A percentile compares a stretch with the other conserved stretches of the same genome.
Evolutionary conservation across 2,113 vertebrate species (phyloP).

Genomic region (Orcinus orca): DNA sequence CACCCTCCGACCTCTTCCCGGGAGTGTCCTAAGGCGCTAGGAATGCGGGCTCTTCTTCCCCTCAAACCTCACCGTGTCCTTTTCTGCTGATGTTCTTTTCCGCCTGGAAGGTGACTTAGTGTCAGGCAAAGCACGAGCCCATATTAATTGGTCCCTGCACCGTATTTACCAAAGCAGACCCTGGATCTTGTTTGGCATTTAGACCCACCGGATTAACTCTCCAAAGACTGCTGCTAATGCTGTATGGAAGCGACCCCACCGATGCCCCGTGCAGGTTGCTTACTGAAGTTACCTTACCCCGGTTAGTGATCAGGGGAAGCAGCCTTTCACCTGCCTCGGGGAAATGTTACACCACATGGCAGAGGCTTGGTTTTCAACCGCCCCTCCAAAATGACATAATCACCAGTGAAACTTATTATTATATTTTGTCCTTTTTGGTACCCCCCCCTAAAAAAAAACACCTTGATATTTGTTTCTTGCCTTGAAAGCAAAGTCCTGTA

Average conservation of each 20-base stretch:
- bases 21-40: background rate
- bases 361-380: background rate
- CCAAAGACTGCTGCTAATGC: background rate
- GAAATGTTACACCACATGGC: background rate
- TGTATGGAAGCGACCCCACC: background rate
- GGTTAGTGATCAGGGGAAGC: background rate
- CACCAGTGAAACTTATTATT: background rate
- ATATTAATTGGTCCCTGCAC: background rate
- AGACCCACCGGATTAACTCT: background rate
- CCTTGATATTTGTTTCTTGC: background rate
- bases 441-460: accelerated
- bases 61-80: background rate
- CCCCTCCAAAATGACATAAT: background rate
- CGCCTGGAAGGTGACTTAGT: background rate
- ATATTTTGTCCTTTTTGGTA: background rate
- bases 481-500: background rate
- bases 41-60: background rate
- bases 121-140: background rate
- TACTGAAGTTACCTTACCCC: background rate
- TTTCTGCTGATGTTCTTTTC: background rate
- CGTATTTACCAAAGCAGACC: background rate
- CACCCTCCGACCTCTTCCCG: accelerated
- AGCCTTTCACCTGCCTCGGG: background rate
- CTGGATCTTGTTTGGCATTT: background rate
- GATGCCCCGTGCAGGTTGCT: background rate